Evolutionary conservation across 2,888 invertebrate genomes (phyloP).

Genomic region (Tachystola acroxantha): DNA sequence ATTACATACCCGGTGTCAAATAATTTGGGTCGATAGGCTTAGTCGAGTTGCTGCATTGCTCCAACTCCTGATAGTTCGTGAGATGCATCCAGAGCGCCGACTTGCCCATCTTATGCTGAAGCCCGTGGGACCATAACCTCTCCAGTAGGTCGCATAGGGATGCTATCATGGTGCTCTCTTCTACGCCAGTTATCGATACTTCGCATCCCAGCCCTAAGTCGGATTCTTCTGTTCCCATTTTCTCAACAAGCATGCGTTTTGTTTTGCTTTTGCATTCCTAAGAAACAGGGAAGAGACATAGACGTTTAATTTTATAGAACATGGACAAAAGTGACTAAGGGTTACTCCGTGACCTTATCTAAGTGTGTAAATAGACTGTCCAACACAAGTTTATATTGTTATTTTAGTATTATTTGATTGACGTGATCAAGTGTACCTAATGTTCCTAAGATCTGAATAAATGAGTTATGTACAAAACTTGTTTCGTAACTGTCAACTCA

Average conservation of each 20-base stretch:
- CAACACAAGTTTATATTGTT: too few relatives aligned
- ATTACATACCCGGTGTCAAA: slow-evolving; percentile 71
- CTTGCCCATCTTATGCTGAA: slow-evolving; percentile 97
- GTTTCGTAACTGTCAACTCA: too few relatives aligned
- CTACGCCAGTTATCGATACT: slow-evolving; percentile 84
- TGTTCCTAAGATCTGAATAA: too few relatives aligned
- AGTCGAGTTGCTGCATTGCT: slow-evolving; percentile 80
- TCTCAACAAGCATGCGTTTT: slow-evolving; percentile 98
- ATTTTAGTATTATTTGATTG: too few relatives aligned
- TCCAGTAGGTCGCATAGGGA: slow-evolving; percentile 98
- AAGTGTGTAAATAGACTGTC: too few relatives aligned
- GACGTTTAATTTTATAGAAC: too few relatives aligned
- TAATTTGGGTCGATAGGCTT: slow-evolving; percentile 74
- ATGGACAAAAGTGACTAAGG: too few relatives aligned
- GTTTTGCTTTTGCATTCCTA: slow-evolving; percentile 96
- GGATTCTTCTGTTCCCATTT: slow-evolving; percentile 98
- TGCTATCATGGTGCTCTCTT: slow-evolving; percentile 99
- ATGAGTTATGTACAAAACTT: too few relatives aligned
- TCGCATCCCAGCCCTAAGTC: slow-evolving; percentile 94
- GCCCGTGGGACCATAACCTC: slow-evolving; percentile 97
- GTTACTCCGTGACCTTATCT: too few relatives aligned
- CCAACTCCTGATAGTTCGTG: slow-evolving; percentile 91
- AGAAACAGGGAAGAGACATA: too few relatives aligned
- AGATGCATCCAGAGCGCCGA: slow-evolving; percentile 98
- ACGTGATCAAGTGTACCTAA: too few relatives aligned